Percentiles rank a stretch among this genome's conserved stretches.
phyloP scores from a whole-genome alignment of 2,888 invertebrate genomes.

The Homarus gammarus region DNA sequence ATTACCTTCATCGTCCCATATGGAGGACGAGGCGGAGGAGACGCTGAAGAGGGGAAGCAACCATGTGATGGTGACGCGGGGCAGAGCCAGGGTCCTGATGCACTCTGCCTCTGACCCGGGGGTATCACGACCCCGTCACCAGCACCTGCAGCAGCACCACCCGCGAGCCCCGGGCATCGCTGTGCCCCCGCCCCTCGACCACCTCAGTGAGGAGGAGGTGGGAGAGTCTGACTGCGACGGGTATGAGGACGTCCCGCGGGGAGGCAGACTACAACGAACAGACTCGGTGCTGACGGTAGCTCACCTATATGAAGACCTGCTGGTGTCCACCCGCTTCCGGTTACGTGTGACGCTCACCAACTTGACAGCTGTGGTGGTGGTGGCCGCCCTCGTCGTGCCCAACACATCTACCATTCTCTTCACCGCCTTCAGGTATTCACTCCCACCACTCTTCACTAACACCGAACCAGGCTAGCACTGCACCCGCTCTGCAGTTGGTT shows the following conservation, averaged over 20 bases:
- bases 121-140: constrained; percentile 30
- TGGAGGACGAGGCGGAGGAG: background rate
- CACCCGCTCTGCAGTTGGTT: background rate
- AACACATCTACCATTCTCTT: constrained; percentile 58
- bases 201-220: constrained; percentile 45
- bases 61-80: background rate
- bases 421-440: constrained; percentile 74
- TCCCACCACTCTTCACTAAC: background rate
- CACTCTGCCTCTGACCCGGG: constrained; percentile 60
- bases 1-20: background rate
- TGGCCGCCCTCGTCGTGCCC: constrained; percentile 67
- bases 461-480: background rate
- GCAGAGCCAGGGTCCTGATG: constrained; percentile 22
- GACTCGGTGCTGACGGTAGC: constrained; percentile 71
- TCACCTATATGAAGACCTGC: constrained; percentile 67
- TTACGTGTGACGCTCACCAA: constrained; percentile 72
- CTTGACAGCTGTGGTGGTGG: constrained; percentile 63
- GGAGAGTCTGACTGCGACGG: background rate
- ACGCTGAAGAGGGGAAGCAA: background rate
- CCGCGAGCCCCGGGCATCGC: constrained; percentile 25
- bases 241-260: background rate
- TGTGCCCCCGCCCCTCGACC: constrained; percentile 34
- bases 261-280: constrained; percentile 2
- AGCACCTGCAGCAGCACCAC: constrained; percentile 11
- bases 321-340: constrained; percentile 49